Evolutionary conservation across 2,113 vertebrate genomes (phyloP).

Genomic region (Tautogolabrus adspersus): DNA sequence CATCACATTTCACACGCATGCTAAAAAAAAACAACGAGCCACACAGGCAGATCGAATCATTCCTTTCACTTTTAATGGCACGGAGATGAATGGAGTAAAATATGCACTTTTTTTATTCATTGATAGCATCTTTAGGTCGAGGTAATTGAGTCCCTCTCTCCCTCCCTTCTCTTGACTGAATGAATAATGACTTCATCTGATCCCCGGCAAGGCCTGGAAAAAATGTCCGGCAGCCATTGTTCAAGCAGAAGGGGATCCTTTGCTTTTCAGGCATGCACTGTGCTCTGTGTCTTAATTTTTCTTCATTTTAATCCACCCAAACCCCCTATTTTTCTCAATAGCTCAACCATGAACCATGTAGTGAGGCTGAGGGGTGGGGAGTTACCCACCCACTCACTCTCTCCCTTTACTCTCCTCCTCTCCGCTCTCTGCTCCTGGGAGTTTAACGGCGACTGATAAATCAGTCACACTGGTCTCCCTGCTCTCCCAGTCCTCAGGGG

Average conservation of each 20-base stretch:
- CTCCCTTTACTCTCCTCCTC: constrained; percentile 21
- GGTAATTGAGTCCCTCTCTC: constrained; percentile 96
- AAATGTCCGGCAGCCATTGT: constrained; percentile 92
- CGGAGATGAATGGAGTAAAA: constrained; percentile 97
- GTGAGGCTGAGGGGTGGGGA: constrained; percentile 62
- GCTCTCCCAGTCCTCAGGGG: constrained; percentile 76
- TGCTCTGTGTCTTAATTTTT: constrained; percentile 94
- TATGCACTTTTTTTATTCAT: constrained; percentile 95
- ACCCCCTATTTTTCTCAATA: constrained; percentile 81
- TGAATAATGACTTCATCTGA: constrained; percentile 99
- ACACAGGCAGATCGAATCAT: constrained; percentile 93
- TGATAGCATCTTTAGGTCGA: constrained; percentile 99
- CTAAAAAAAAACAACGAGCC: constrained; percentile 84
- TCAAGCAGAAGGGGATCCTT: constrained; percentile 86
- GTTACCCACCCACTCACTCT: constrained; percentile 28
- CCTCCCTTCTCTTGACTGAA: constrained; percentile 87
- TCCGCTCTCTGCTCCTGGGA: constrained; percentile 54
- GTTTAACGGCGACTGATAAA: constrained; percentile 79
- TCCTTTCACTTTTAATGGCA: constrained; percentile 98
- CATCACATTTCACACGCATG: constrained; percentile 77
- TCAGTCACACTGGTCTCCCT: constrained; percentile 73
- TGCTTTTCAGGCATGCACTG: constrained; percentile 92
- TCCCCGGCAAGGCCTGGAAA: constrained; percentile 85
- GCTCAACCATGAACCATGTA: constrained; percentile 82
- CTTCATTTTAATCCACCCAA: constrained; percentile 92